Evolutionary conservation across 2,113 vertebrate species (phyloP).

Genomic region (Apeltes quadracus): DNA sequence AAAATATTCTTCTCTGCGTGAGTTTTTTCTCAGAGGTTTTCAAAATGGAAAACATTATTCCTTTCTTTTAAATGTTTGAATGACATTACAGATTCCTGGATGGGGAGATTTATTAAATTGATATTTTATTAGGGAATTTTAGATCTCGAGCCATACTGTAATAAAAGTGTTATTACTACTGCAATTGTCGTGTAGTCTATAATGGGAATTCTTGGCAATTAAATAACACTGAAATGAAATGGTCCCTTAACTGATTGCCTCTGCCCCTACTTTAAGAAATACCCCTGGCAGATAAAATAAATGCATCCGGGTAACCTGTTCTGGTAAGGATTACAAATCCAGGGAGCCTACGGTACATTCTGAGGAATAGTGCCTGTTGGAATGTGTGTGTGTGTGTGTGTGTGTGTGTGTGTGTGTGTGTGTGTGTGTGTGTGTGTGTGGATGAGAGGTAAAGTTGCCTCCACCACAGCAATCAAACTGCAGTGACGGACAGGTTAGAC

Average conservation of each 20-base stretch:
- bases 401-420: conserved; percentile 20
- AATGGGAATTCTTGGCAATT: conserved; percentile 8
- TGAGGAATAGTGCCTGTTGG: not conserved
- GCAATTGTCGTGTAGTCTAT: not conserved
- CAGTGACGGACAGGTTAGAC: not conserved
- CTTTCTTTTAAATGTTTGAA: not conserved
- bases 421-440: not conserved
- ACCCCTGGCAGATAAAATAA: not conserved
- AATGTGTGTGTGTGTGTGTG: not conserved
- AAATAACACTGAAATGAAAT: not conserved
- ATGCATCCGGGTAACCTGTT: not conserved
- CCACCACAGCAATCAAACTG: too few relatives aligned
- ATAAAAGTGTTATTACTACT: not conserved
- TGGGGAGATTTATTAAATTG: not conserved
- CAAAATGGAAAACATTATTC: not conserved
- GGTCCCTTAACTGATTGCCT: not conserved
- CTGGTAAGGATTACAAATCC: not conserved
- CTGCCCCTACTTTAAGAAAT: not conserved
- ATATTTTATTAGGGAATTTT: not conserved
- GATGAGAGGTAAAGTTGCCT: not conserved
- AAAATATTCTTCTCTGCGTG: not conserved
- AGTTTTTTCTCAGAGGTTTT: not conserved
- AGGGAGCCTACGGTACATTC: not conserved
- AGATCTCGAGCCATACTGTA: not conserved
- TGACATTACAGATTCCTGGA: not conserved